Percentiles rank a stretch among this genome's conserved stretches.
phyloP scores from a whole-genome alignment of 2,113 vertebrate genomes.

The Oreochromis niloticus region DNA sequence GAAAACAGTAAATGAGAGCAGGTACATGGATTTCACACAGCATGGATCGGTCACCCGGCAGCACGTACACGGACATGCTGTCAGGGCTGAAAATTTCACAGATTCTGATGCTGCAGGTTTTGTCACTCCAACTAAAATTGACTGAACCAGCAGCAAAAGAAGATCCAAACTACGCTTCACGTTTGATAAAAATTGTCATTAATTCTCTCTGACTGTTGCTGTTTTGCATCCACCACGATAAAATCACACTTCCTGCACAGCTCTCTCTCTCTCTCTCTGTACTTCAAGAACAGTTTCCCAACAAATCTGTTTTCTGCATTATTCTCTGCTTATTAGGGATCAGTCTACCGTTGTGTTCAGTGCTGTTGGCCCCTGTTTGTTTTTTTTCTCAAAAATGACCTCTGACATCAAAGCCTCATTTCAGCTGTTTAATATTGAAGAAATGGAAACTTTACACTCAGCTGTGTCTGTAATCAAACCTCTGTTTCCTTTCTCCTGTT shows the following conservation, averaged over 20 bases:
- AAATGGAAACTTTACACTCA: no score
- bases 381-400: no score
- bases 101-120: not conserved
- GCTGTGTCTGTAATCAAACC: no score
- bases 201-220: not conserved
- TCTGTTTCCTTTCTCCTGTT: no score
- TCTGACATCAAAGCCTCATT: no score
- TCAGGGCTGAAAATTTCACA: not conserved
- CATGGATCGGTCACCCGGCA: not conserved
- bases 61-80: not conserved
- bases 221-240: not conserved
- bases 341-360: no score
- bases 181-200: not conserved
- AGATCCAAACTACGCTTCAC: not conserved
- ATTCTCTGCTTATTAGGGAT: fast-evolving
- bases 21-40: not conserved
- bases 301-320: no score
- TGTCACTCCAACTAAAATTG: not conserved
- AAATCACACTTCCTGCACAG: not conserved
- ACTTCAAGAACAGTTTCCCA: no score
- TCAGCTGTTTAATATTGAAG: no score
- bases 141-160: not conserved
- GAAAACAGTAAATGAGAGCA: not conserved
- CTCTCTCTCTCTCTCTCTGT: no score
- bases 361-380: no score